Conservation (phyloP, 2,888 invertebrate species). For the Sminthurinus aureus region DNA sequence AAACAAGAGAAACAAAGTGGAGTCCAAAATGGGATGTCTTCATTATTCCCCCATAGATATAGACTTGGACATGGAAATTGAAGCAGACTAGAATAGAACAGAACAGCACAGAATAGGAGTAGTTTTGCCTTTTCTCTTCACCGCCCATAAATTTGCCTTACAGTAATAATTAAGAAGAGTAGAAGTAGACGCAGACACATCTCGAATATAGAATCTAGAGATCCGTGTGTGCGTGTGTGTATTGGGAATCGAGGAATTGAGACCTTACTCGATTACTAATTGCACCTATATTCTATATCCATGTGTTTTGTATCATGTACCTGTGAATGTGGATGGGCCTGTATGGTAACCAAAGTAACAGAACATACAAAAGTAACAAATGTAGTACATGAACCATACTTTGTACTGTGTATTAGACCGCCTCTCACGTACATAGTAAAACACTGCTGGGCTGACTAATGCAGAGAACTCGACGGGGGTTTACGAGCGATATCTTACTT, state of each 20-base stretch:
- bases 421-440: not conserved
- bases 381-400: not conserved
- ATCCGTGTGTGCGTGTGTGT: not conserved
- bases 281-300: constrained; percentile 4
- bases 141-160: constrained; percentile 39
- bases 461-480: constrained; percentile 30
- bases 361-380: not conserved
- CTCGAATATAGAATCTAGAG: no score
- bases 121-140: not conserved
- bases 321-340: not conserved
- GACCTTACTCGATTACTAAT: constrained; percentile 16
- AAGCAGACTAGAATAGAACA: no score
- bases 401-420: not conserved
- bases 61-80: no score
- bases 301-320: no score
- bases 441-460: constrained; percentile 27
- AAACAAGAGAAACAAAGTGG: not conserved
- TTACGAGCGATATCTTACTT: constrained; percentile 40
- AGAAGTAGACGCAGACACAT: not conserved
- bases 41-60: constrained; percentile 16
- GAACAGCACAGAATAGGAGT: no score
- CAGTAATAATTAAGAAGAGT: constrained; percentile 37
- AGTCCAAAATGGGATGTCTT: constrained; percentile 43
- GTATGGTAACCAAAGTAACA: not conserved
- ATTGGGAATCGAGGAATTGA: constrained; percentile 29